phyloP scores from a whole-genome alignment of 2,797 vertebrate species.

The Macroramphosus scolopax region DNA sequence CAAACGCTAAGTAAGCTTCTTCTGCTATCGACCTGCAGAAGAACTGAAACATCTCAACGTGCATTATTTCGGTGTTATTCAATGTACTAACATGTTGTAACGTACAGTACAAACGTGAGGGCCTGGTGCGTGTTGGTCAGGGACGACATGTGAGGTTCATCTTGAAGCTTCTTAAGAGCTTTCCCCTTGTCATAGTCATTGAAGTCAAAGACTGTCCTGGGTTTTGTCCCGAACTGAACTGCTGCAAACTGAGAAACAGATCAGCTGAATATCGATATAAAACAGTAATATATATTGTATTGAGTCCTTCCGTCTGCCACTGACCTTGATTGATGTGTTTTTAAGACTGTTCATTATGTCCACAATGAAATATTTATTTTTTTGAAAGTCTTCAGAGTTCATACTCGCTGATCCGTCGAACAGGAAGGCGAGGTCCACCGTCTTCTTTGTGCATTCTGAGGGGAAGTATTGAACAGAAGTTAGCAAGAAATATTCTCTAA shows the following conservation, averaged over 20 bases:
- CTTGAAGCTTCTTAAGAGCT: conserved; percentile 31
- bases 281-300: neutral
- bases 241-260: conserved; percentile 79
- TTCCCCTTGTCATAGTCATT: conserved; percentile 50
- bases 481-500: neutral
- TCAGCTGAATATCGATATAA: neutral
- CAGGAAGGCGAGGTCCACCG: conserved; percentile 82
- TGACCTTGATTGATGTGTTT: conserved; percentile 79
- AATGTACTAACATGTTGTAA: too few species aligned
- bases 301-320: neutral
- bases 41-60: too few species aligned
- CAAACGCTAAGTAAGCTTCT: too few species aligned
- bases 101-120: conserved; percentile 75
- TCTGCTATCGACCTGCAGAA: too few species aligned
- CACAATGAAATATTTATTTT: conserved; percentile 78
- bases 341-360: conserved; percentile 72
- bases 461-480: neutral
- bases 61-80: too few species aligned
- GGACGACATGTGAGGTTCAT: conserved; percentile 7
- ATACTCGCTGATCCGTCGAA: conserved; percentile 84
- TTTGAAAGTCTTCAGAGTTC: conserved; percentile 38
- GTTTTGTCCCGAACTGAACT: conserved; percentile 65
- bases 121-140: conserved; percentile 78
- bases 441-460: conserved; percentile 79
- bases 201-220: conserved; percentile 75